Evolutionary conservation across 2,797 vertebrate species (phyloP).

Genomic region (Sebastes itinus): DNA sequence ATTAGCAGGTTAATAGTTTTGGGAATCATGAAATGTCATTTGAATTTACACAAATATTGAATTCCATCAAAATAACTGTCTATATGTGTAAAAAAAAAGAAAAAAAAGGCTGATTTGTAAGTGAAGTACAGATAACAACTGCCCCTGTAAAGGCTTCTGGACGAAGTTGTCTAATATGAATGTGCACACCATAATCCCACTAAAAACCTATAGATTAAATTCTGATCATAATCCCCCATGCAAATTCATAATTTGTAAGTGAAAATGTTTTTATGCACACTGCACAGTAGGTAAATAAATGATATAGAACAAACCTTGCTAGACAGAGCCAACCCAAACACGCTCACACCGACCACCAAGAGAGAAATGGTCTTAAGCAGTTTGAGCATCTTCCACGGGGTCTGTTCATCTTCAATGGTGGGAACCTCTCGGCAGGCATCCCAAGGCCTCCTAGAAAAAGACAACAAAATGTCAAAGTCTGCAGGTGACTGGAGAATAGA

Average conservation of each 20-base stretch:
- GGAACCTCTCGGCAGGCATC: constrained; percentile 62
- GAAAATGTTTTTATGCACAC: not conserved
- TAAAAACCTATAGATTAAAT: not conserved
- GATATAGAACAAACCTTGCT: constrained; percentile 70
- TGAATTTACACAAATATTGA: not conserved
- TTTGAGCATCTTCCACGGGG: constrained; percentile 62
- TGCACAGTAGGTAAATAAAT: not conserved
- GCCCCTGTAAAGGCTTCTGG: too few species aligned
- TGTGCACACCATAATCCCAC: too few species aligned
- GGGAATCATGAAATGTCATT: not conserved
- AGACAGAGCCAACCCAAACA: constrained; percentile 67
- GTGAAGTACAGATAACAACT: not conserved
- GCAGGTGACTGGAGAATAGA: not conserved
- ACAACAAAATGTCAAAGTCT: not conserved
- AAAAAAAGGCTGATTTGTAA: not conserved
- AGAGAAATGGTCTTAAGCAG: constrained; percentile 41
- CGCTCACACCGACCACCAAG: constrained; percentile 20
- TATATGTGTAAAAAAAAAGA: not conserved
- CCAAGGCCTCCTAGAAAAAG: constrained; percentile 55
- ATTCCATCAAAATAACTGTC: not conserved
- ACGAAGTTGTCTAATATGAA: too few species aligned
- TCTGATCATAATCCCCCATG: not conserved
- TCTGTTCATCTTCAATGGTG: constrained; percentile 57
- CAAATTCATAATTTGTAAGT: not conserved
- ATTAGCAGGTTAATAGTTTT: not conserved